Evolutionary conservation across 2,113 vertebrate genomes (phyloP), one percentile per base, ranked within the genome.

Genomic region (Mionectes macconnelli): DNA sequence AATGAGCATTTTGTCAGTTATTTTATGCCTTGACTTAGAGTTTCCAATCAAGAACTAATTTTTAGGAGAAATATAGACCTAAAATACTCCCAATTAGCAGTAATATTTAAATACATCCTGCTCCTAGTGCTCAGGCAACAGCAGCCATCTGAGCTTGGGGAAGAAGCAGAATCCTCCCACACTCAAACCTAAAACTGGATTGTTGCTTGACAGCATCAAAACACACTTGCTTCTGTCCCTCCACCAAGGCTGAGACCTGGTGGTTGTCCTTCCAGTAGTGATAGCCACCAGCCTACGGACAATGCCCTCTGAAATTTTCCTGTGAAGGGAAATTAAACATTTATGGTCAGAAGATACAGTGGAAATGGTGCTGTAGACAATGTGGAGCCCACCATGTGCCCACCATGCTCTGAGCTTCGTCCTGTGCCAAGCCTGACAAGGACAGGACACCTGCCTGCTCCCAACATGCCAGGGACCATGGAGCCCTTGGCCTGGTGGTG

Each of bases 101-200:
- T 78, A 96, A 79, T 95, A 96, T 94, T 96, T 95, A 96, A 94
- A 95, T 91, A 92, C 37, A 87, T 95, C 89, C 89, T 95, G 94
- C 91, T 95, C 77, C 74, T 94, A 90, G 76, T 84, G 92, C 73
- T 95, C 66, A 84, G 86, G 90, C 92, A 78, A 47, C 49, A 60
- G 87, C 94, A 87, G 62, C 69, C 74, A 87, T 90, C 93, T 90
- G 90, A 95, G 92, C 76, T 76, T 0, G 5, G 84, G 66, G 73
- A 90, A 90, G 78, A 93, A 84, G 50, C 52, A 56, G 60, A 78
- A 45, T 84, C 62, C 60, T 94, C 93, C 93, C 83, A 84, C 66
- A 2, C 90, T 95, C 83, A 82, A 77, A 75, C 85, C 60, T 90
- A 72, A 84, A 95, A 91, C 52, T 93, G 56, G 52, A 31, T 64